These are phyloP conservation scores for Vicugna pacos DNA, from an alignment of 2,113 vertebrate genomes.

Conservation along the genomic window DNA sequence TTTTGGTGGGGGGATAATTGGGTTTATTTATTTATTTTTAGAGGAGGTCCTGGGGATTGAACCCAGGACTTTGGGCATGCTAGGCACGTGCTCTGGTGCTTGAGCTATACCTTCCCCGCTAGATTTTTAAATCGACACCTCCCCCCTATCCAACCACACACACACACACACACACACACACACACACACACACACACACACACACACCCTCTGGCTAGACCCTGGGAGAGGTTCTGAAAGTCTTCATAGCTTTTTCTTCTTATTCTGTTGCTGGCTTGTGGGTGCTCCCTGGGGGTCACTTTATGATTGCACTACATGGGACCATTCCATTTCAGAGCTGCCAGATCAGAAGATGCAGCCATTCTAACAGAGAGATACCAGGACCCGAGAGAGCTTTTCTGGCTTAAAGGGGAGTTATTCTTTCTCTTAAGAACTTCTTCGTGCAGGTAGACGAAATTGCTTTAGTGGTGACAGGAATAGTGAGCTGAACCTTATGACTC, in stretches of 20 bases:
- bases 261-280: neutral
- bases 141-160: neutral
- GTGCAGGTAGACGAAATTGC: neutral
- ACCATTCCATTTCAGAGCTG: neutral
- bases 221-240: neutral
- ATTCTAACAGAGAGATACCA: neutral
- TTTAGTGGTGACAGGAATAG: neutral
- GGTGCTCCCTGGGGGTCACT: neutral
- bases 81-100: no score
- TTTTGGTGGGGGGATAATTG: no score
- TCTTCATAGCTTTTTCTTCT: neutral
- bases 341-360: neutral
- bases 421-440: conserved; percentile 6
- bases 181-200: neutral
- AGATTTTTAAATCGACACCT: neutral
- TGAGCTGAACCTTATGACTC: neutral
- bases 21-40: no score
- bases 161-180: neutral
- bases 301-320: neutral
- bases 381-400: neutral
- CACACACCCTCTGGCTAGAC: neutral
- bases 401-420: neutral
- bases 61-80: no score
- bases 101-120: no score
- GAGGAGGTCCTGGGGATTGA: no score